phyloP scores from a whole-genome alignment of 2,888 invertebrate genomes.

The Cacoxenus indagator region DNA sequence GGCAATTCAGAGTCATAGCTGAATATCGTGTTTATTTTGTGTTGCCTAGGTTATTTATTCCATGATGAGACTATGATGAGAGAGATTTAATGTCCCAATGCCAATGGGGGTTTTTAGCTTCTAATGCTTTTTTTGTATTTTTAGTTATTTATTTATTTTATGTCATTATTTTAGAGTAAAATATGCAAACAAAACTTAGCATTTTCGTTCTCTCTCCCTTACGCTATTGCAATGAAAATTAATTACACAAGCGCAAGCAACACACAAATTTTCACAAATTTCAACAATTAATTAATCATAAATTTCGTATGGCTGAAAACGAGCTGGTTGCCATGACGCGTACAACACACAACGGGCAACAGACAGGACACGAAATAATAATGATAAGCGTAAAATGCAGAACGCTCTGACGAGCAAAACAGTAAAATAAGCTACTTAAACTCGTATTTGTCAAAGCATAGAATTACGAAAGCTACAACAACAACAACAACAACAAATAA shows the following conservation, averaged over 20 bases:
- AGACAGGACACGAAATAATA: conserved; percentile 29
- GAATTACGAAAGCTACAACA: conserved; percentile 42
- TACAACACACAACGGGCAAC: not conserved
- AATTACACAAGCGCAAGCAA: conserved; percentile 38
- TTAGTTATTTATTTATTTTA: too few relatives aligned
- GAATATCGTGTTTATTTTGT: too few relatives aligned
- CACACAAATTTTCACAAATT: conserved; percentile 15
- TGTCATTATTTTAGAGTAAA: not conserved
- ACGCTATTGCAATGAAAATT: conserved; percentile 43
- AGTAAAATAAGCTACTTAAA: conserved; percentile 58
- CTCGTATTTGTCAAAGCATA: conserved; percentile 58
- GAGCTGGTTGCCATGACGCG: not conserved
- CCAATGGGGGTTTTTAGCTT: too few relatives aligned
- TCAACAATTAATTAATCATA: conserved; percentile 54
- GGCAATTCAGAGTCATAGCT: too few relatives aligned
- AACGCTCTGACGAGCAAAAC: conserved; percentile 39
- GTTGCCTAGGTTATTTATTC: too few relatives aligned
- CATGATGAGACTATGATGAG: too few relatives aligned
- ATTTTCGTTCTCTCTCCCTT: conserved; percentile 22
- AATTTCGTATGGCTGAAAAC: conserved; percentile 27
- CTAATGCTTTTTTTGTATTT: too few relatives aligned
- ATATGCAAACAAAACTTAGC: conserved; percentile 29
- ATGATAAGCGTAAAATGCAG: conserved; percentile 17
- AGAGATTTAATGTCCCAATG: too few relatives aligned
- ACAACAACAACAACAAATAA: conserved; percentile 5